A percentile compares a stretch with the other conserved stretches of the same genome.
Evolutionary conservation across 2,888 invertebrate genomes (phyloP).

Genomic region (Ecliptopera silaceata): DNA sequence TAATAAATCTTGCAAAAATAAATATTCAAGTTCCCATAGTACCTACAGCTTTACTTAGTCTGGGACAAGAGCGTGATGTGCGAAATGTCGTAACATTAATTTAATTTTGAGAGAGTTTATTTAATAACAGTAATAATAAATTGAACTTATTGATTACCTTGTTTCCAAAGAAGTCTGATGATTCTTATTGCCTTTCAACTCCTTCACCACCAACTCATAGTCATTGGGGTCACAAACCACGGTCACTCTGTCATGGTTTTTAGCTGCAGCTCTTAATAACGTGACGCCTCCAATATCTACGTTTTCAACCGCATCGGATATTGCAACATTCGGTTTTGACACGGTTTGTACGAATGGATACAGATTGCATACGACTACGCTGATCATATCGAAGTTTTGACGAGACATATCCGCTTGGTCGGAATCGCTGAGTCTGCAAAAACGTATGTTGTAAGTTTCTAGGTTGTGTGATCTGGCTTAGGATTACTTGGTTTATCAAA

Average conservation of each 20-base stretch:
- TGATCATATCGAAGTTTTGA: slow-evolving; percentile 91
- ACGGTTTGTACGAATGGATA: slow-evolving; percentile 97
- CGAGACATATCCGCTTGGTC: slow-evolving; percentile 92
- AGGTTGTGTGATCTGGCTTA: no score
- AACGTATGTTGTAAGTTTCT: neutral
- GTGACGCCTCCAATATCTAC: slow-evolving; percentile 99
- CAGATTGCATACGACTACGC: slow-evolving; percentile 97
- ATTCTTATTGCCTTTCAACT: slow-evolving; percentile 84
- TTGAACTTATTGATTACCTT: no score
- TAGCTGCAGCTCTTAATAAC: slow-evolving; percentile 96
- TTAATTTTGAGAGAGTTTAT: no score
- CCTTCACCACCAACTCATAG: slow-evolving; percentile 89
- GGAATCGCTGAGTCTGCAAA: slow-evolving; percentile 85
- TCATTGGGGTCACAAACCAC: slow-evolving; percentile 96
- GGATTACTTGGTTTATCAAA: no score
- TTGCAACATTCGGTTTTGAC: slow-evolving; percentile 89
- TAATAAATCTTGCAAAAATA: no score
- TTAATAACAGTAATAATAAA: no score
- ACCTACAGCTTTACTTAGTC: no score
- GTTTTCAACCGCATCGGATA: slow-evolving; percentile 96
- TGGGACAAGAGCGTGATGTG: no score
- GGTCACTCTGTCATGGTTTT: slow-evolving; percentile 97
- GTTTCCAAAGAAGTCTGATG: slow-evolving; percentile 89
- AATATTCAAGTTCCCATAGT: no score
- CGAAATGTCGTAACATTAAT: no score